These are phyloP conservation scores for Mormyrus proboscirostris DNA, from an alignment of 2,797 vertebrate species.

Conservation along the genomic window DNA sequence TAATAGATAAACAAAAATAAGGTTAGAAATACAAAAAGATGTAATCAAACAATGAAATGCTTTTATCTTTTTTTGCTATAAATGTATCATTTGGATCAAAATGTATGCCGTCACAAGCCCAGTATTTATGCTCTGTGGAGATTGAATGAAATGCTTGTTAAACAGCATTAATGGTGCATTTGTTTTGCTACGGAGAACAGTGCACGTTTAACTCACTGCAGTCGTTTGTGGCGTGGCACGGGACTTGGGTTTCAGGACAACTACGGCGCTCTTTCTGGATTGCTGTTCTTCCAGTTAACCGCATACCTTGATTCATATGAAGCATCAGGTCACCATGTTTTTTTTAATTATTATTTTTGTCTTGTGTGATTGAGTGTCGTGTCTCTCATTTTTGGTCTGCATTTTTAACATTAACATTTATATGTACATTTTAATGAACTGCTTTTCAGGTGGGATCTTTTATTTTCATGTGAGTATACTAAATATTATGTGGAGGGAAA, in stretches of 20 bases:
- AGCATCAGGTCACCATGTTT: not conserved
- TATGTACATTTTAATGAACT: not conserved
- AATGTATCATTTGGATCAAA: not conserved
- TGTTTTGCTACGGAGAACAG: not conserved
- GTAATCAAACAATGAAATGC: not conserved
- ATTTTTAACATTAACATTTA: not conserved
- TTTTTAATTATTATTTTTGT: not conserved
- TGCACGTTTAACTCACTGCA: not conserved
- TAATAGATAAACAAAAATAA: not conserved
- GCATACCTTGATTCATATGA: not conserved
- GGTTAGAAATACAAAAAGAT: not conserved
- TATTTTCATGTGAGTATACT: not conserved
- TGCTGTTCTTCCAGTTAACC: constrained; percentile 65
- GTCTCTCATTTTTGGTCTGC: not conserved
- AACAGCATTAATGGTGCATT: not conserved
- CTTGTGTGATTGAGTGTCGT: not conserved
- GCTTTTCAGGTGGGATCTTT: not conserved
- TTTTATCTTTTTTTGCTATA: not conserved
- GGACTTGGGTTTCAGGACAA: constrained; percentile 22
- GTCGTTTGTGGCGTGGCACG: not conserved
- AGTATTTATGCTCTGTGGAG: not conserved
- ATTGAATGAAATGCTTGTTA: constrained; percentile 2
- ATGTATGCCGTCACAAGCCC: not conserved
- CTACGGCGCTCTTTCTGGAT: constrained; percentile 48
- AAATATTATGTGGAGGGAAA: not conserved